A percentile compares a stretch with the other conserved stretches of the same genome.
Conservation (phyloP, 2,797 vertebrate species). For the Gorsachius magnificus region DNA sequence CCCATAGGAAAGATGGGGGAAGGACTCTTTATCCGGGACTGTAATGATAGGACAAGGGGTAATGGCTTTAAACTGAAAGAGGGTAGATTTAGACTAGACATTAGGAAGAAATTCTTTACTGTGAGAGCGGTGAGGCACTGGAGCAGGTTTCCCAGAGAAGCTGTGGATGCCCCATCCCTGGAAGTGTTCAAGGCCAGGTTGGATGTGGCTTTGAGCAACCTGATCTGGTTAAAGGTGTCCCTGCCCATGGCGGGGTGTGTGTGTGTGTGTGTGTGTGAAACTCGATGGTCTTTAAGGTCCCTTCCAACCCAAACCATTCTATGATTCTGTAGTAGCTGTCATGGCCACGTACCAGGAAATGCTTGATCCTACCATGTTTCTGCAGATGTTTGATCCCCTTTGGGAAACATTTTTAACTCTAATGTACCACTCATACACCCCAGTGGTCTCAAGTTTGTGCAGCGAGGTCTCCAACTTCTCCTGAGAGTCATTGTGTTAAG, state of each 20-base stretch:
- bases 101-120: not conserved
- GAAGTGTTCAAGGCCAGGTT: not conserved
- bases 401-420: not conserved
- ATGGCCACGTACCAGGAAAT: not conserved
- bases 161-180: not conserved
- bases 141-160: not conserved
- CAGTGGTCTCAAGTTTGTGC: not conserved
- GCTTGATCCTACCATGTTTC: not conserved
- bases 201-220: not conserved
- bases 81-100: not conserved
- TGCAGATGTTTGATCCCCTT: not conserved
- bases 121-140: not conserved
- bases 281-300: not conserved
- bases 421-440: not conserved
- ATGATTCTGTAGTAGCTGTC: not conserved
- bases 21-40: not conserved
- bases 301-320: not conserved
- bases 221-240: not conserved
- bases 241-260: not conserved
- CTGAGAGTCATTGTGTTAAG: not conserved
- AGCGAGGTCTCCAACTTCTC: not conserved
- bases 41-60: not conserved
- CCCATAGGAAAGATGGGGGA: not conserved
- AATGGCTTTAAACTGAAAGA: not conserved
- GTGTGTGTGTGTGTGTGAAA: no score